Evolutionary conservation across 2,888 invertebrate genomes (phyloP).

Genomic region (Sepiola atlantica): DNA sequence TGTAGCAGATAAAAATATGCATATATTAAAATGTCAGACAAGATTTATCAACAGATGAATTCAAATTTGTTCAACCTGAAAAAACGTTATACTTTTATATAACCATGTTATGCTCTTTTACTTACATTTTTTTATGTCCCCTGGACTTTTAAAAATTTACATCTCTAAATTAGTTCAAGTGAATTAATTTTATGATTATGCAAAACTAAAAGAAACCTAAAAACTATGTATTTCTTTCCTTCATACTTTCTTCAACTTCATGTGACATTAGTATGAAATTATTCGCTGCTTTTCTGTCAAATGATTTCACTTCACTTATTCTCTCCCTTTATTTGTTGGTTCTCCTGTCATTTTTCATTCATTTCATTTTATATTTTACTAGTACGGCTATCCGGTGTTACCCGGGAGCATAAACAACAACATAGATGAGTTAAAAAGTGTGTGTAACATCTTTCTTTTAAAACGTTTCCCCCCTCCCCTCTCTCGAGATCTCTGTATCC

Average conservation of each 20-base stretch:
- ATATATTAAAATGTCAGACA: not conserved
- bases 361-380: not conserved
- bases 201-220: not conserved
- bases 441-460: too few species aligned
- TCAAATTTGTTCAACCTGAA: not conserved
- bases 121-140: not conserved
- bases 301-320: not conserved
- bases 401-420: too few species aligned
- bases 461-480: not conserved
- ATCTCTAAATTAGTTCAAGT: not conserved
- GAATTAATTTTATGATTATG: constrained; percentile 21
- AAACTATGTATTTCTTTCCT: not conserved
- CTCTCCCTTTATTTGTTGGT: not conserved
- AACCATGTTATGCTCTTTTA: not conserved
- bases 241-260: not conserved
- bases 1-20: not conserved
- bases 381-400: not conserved
- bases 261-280: not conserved
- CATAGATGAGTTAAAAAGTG: too few species aligned
- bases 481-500: not conserved
- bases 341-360: not conserved
- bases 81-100: not conserved
- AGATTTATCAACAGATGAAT: not conserved
- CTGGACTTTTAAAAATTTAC: not conserved
- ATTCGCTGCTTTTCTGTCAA: not conserved